A percentile compares a stretch with the other conserved stretches of the same genome.
These are phyloP conservation scores for Galeopterus variegatus DNA, from an alignment of 2,113 vertebrate genomes.

Conservation along the genomic window DNA sequence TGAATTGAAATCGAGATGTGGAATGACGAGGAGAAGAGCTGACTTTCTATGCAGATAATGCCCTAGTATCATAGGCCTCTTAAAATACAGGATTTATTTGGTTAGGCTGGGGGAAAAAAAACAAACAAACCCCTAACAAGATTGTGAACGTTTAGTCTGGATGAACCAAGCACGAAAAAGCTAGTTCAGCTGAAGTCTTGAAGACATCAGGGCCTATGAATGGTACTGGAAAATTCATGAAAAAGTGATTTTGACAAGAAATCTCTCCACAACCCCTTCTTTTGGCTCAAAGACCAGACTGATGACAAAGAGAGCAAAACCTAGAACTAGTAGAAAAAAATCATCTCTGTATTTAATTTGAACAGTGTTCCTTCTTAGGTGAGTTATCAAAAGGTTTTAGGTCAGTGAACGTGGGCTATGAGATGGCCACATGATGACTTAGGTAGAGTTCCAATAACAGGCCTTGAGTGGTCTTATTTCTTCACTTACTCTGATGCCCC, in stretches of 20 bases:
- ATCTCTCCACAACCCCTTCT: background rate
- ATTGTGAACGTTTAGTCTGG: conserved; percentile 36
- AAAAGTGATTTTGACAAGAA: background rate
- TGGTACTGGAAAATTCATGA: background rate
- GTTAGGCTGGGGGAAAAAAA: background rate
- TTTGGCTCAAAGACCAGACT: background rate
- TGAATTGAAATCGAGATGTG: background rate
- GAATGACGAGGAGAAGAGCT: background rate
- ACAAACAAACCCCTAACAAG: background rate
- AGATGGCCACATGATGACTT: fast-evolving
- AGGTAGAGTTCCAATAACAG: background rate
- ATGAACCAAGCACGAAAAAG: conserved; percentile 4
- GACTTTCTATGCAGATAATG: background rate
- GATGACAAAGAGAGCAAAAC: background rate
- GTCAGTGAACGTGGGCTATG: background rate
- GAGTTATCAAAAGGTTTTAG: background rate
- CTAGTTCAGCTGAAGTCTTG: background rate
- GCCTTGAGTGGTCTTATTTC: background rate
- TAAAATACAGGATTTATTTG: conserved; percentile 46
- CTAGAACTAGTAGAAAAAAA: background rate
- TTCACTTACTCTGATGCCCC: background rate
- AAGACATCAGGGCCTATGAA: background rate
- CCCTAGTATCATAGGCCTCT: background rate
- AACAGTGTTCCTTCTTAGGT: background rate
- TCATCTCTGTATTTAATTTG: background rate